Evolutionary conservation across 2,888 invertebrate genomes (phyloP).

Genomic region (Acanthosepion lycidas): DNA sequence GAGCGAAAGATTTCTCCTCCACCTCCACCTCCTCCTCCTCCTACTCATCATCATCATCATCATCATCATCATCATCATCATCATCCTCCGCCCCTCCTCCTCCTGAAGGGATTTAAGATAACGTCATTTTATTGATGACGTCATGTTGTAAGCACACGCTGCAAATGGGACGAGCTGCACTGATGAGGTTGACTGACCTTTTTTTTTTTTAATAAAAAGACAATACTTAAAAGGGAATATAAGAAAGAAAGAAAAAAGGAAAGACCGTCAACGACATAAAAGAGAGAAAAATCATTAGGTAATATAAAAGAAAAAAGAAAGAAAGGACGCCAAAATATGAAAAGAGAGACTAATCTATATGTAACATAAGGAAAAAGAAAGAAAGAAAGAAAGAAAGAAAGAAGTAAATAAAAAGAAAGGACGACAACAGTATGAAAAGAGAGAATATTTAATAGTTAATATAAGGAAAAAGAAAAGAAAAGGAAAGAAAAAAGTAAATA

Average conservation of each 20-base stretch:
- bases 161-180: background rate
- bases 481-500: background rate
- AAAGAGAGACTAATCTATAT: background rate
- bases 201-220: background rate
- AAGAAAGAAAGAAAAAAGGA: background rate
- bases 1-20: background rate
- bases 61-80: too few species aligned
- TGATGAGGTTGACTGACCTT: background rate
- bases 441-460: too few species aligned
- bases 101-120: background rate
- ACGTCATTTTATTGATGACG: conserved; percentile 23
- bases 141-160: background rate
- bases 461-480: background rate
- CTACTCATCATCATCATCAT: too few species aligned
- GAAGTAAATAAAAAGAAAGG: background rate
- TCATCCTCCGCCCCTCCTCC: background rate
- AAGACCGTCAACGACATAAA: background rate
- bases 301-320: background rate
- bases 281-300: background rate
- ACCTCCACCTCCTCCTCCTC: background rate
- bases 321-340: too few species aligned
- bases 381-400: background rate
- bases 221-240: background rate
- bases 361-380: background rate
- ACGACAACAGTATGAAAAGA: background rate